Conservation (phyloP, 1,140 invertebrate species). For the Gonatopus flavifemur region DNA sequence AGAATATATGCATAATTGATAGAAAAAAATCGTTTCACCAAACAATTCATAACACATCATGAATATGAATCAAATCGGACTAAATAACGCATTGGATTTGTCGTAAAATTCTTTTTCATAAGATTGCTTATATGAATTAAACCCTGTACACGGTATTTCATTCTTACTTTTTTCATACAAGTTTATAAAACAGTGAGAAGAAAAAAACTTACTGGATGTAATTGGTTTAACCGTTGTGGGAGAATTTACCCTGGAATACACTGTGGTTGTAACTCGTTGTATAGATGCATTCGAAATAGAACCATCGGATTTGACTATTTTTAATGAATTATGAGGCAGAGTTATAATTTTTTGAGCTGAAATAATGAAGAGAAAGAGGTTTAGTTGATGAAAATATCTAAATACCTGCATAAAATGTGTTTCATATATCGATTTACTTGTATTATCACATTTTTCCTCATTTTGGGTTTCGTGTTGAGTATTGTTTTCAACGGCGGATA, state of each 20-base stretch:
- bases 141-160: not conserved
- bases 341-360: constrained; percentile 27
- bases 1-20: too few relatives aligned
- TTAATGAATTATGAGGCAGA: constrained; percentile 23
- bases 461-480: constrained; percentile 27
- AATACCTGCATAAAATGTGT: not conserved
- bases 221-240: constrained; percentile 12
- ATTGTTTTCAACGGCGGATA: constrained; percentile 11
- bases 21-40: too few relatives aligned
- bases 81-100: too few relatives aligned
- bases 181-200: too few relatives aligned
- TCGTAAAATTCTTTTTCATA: too few relatives aligned
- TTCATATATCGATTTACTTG: constrained; percentile 23
- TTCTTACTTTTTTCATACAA: not conserved
- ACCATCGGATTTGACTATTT: constrained; percentile 17
- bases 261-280: constrained; percentile 10
- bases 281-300: constrained; percentile 13
- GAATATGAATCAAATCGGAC: too few relatives aligned
- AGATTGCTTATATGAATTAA: too few relatives aligned
- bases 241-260: constrained; percentile 19
- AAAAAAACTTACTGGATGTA: constrained; percentile 24
- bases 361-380: constrained; percentile 7
- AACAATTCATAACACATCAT: too few relatives aligned
- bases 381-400: not conserved
- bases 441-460: constrained; percentile 25